Evolutionary conservation across 2,113 vertebrate species (phyloP), one percentile per base, ranked within the genome.

Genomic region (Ornithorhynchus anatinus): DNA sequence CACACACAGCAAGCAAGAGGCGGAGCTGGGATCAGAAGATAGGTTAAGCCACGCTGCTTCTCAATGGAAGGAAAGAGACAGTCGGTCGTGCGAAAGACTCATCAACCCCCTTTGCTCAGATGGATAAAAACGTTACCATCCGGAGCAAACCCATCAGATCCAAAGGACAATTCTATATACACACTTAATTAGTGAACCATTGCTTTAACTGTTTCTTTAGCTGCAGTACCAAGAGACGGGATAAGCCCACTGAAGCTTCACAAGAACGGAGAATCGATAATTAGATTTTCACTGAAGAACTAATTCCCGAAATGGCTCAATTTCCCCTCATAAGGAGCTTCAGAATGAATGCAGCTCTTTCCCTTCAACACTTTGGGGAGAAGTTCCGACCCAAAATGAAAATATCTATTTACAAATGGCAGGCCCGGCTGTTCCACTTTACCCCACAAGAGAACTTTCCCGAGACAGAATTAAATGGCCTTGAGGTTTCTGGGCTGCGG

Each of bases 251-350:
- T 69, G 60, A 63, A 69, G 23, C 39, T 75, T 74, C 63, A 19
- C 62, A 73, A 69, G 68, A 81, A 29, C 60, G 53, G 80, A 82
- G 17, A 68, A 37, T 43, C 67, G 68, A 52, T 79, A 79, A 72
- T 56, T 37, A 59, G 45, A 35, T 56, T 82, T 76, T 79, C 72
- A 76, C 45, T 77, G 59, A 77, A 68, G 40, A 79, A 81, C 59
- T 82, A 57, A 68, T 68, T 84, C 61, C 69, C 58, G 36, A 84
- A 75, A 77, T 73, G 51, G 33, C 65, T 64, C 42, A 84, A 52
- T 56, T 79, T 82, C 75, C 79, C 67, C 77, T 75, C 82, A 80
- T 56, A 29, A 80, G 27, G 63, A 82, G 73, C 37, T 79, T 31
- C 32, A 65, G 0, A 0, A 15, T 59, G 31, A 66, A 64, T 20